phyloP scores from a whole-genome alignment of 1,140 invertebrate genomes.

The Panulirus ornatus region DNA sequence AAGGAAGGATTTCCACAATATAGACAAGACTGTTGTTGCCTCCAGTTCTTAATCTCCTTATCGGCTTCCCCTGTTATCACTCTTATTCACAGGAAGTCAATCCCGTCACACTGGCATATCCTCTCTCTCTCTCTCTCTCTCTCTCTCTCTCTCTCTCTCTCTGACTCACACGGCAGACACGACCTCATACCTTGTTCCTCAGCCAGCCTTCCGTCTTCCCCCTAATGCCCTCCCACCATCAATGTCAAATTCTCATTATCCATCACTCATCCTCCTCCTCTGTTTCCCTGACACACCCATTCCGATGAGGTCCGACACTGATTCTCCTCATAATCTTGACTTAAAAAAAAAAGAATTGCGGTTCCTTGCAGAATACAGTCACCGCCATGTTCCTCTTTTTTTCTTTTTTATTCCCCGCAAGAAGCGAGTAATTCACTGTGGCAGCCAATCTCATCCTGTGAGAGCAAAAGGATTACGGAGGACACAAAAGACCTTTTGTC shows the following conservation, averaged over 20 bases:
- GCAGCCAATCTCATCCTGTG: not conserved
- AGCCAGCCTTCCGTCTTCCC: not conserved
- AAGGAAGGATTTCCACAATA: too few species aligned
- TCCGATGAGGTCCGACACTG: too few species aligned
- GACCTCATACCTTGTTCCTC: not conserved
- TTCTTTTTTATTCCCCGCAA: not conserved
- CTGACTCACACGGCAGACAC: not conserved
- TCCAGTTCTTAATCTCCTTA: not conserved
- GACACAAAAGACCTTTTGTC: too few species aligned
- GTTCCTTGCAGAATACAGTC: too few species aligned
- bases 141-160: not conserved
- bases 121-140: conserved; percentile 14
- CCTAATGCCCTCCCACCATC: not conserved
- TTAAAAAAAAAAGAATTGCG: too few species aligned
- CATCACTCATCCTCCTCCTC: not conserved
- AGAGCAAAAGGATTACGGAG: not conserved
- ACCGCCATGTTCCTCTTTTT: not conserved
- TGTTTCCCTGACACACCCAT: too few species aligned
- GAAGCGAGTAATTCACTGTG: not conserved
- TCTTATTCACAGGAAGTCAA: not conserved
- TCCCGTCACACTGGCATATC: not conserved
- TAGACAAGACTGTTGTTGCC: too few species aligned
- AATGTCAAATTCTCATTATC: not conserved
- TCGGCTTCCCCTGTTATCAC: not conserved
- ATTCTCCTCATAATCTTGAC: too few species aligned